These are phyloP conservation scores for Drosophila bocki DNA, from an alignment of 1,140 invertebrate genomes.

Conservation along the genomic window DNA sequence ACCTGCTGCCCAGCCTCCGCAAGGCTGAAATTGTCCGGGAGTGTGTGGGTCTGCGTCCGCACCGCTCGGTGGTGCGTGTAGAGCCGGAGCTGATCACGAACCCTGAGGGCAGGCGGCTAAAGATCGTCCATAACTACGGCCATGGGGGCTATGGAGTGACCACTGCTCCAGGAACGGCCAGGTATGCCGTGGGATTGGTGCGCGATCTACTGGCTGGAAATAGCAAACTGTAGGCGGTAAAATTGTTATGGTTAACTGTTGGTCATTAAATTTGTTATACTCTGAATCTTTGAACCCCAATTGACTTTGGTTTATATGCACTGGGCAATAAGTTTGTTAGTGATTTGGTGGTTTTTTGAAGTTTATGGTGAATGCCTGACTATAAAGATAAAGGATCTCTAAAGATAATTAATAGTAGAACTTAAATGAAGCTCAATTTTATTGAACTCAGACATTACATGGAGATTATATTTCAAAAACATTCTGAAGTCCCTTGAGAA, in stretches of 20 bases:
- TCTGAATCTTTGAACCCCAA: conserved; percentile 33
- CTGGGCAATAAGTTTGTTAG: conserved; percentile 1
- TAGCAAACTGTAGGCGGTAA: conserved; percentile 86
- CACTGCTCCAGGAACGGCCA: conserved; percentile 93
- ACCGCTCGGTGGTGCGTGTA: conserved; percentile 91
- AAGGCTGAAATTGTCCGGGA: conserved; percentile 88
- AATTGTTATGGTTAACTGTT: conserved; percentile 23
- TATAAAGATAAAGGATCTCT: background rate
- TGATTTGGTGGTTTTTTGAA: conserved; percentile 6
- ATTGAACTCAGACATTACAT: no score
- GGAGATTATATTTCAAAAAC: no score
- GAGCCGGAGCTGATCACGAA: conserved; percentile 87
- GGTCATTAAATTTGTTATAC: conserved; percentile 47
- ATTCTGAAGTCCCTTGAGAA: no score
- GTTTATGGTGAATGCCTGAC: conserved; percentile 2
- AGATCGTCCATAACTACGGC: conserved; percentile 96
- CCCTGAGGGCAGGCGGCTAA: conserved; percentile 81
- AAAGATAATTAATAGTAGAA: background rate
- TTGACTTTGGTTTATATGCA: conserved; percentile 13
- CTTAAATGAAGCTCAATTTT: background rate
- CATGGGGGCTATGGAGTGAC: conserved; percentile 96
- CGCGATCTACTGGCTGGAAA: conserved; percentile 86
- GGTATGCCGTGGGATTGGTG: conserved; percentile 90
- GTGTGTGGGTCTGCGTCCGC: conserved; percentile 92
- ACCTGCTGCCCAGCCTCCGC: conserved; percentile 90